phyloP scores from a whole-genome alignment of 2,888 invertebrate genomes.

The Marasmarcha lunaedactyla region DNA sequence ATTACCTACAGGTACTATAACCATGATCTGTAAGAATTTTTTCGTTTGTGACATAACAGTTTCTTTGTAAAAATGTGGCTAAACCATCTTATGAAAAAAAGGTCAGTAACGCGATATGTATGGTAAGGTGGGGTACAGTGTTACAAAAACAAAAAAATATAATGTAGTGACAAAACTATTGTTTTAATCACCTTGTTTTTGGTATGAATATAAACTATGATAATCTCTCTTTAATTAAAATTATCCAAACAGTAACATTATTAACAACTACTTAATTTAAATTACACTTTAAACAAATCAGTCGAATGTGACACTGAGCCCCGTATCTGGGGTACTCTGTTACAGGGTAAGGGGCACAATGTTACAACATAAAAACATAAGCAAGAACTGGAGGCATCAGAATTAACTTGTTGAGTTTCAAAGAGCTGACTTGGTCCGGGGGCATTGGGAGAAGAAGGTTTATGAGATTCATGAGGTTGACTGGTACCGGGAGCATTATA shows the following conservation, averaged over 20 bases:
- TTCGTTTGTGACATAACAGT: too few species aligned
- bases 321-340: conserved; percentile 11
- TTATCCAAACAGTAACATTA: not conserved
- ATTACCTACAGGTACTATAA: too few species aligned
- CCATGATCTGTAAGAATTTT: too few species aligned
- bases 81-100: too few species aligned
- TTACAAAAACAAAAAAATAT: conserved; percentile 4
- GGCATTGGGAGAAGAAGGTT: conserved; percentile 3
- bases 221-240: conserved; percentile 5
- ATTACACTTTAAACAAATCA: conserved; percentile 9
- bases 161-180: conserved; percentile 5
- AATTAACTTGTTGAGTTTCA: conserved; percentile 7
- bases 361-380: conserved; percentile 3
- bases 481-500: not conserved
- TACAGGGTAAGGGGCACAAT: conserved; percentile 7
- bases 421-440: not conserved
- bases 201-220: conserved; percentile 4
- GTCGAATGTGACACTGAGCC: conserved; percentile 8
- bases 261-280: conserved; percentile 6
- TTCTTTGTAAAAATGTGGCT: too few species aligned
- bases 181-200: conserved; percentile 5
- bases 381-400: conserved; percentile 2
- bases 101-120: conserved; percentile 1
- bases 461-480: not conserved
- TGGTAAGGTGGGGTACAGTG: conserved; percentile 6